Base-by-base conservation (phyloP, 1,140 invertebrate genomes). In the Tigriopus japonicus region DNA sequence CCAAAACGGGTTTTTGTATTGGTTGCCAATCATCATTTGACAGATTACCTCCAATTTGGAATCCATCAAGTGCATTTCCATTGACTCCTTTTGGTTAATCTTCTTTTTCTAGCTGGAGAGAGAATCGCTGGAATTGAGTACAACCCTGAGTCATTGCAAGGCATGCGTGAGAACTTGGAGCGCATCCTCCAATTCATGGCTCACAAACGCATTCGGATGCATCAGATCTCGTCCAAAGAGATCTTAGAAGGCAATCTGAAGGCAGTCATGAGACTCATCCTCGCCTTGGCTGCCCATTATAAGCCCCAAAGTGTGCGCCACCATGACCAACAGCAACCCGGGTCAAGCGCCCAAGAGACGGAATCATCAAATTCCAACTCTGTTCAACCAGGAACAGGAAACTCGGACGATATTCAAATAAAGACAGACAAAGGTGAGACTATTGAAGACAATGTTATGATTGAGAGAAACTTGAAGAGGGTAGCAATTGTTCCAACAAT, bases 231-330 rank as follows among this genome's bases (percentile, higher is more conserved):
- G n/a, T 65, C 63, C 52, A 67, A 66, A 63, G 69, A 76, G 60
- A 71, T 76, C 52, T 68, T 72, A 13, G 73, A 74, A 15, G 75
- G 75, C 1, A 75, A 76, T 58, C 64, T 75, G 49, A 75, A 75
- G 60, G 69, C 72, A 23, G 72, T 75, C 17, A 75, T 76, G 73
- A 63, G 74, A n/a, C 66, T 76, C 14, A 73, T 76, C 17, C 65
- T 76, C 24, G 74, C 75, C 1, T 63, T 76, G 15, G 75, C 75
- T 14, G 73, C 72, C 24, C 74, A 76, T 62, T 76, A 73, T 61
- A 76, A 75, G 64, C 74, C 74, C n/a, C 67, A 67, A 53, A 67
- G 66, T 52, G 68, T 69, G 42, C 62, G 65, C 45, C 64, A 64
- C 17, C 59, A 61, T 55, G 59, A 61, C 7, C 14, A 19, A 3